phyloP scores from a whole-genome alignment of 2,113 vertebrate species.

The Lepus timidus region DNA sequence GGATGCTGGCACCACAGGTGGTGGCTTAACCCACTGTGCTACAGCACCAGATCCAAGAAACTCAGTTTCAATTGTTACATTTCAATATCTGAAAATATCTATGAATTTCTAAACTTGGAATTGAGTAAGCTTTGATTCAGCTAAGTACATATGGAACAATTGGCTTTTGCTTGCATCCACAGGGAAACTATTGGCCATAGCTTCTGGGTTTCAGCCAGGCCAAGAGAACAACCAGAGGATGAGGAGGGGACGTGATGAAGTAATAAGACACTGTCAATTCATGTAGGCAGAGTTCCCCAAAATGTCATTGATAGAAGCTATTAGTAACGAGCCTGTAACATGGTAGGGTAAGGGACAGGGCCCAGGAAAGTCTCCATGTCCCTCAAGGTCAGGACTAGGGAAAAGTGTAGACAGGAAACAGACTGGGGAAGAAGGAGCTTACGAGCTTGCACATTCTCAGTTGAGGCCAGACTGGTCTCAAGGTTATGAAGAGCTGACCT shows the following conservation, averaged over 20 bases:
- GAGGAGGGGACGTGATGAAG: background rate
- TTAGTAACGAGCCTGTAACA: background rate
- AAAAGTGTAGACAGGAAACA: background rate
- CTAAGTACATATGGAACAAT: background rate
- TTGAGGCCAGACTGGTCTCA: background rate
- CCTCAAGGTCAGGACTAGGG: background rate
- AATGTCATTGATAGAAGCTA: background rate
- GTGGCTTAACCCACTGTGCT: too few relatives aligned
- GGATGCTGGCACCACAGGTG: too few relatives aligned
- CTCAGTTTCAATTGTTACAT: background rate
- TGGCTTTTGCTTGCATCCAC: background rate
- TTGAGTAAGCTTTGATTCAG: background rate
- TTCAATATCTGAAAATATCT: conserved; percentile 38
- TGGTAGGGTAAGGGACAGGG: background rate
- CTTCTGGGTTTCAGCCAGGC: background rate
- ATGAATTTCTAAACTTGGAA: background rate
- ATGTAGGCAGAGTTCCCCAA: background rate
- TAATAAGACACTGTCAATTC: background rate
- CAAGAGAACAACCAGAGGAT: background rate
- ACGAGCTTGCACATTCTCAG: background rate
- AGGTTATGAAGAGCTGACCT: background rate
- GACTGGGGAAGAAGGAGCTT: background rate
- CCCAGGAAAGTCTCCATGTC: background rate
- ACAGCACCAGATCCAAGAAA: too few relatives aligned
- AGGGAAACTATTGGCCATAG: background rate